phyloP scores from a whole-genome alignment of 2,113 vertebrate species.

The Saimiri boliviensis region DNA sequence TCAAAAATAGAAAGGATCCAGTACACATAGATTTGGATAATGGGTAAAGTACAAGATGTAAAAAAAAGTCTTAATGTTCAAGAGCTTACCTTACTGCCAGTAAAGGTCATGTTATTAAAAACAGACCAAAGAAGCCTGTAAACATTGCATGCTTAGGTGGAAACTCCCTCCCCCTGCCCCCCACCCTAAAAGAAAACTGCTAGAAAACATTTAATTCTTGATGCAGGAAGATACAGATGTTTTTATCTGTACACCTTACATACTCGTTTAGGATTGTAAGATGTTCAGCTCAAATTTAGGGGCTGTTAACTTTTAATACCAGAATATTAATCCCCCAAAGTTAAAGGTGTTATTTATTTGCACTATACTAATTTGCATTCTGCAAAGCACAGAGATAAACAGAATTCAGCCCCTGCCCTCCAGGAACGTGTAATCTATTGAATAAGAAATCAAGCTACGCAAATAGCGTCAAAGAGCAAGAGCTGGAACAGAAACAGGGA shows the following conservation, averaged over 20 bases:
- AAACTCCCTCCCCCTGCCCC: fast-evolving
- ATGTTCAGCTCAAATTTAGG: not conserved
- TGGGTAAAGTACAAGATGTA: not conserved
- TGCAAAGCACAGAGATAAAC: not conserved
- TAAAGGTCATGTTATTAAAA: not conserved
- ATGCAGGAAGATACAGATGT: not conserved
- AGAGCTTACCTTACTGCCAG: not conserved
- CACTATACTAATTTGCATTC: not conserved
- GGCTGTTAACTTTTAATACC: not conserved
- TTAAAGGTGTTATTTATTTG: not conserved
- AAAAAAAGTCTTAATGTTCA: not conserved
- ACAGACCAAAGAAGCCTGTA: not conserved
- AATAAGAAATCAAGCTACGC: not conserved
- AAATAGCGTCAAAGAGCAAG: not conserved
- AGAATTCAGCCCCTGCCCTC: not conserved
- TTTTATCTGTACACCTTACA: not conserved
- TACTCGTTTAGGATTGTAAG: not conserved
- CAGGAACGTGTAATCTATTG: not conserved
- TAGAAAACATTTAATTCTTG: not conserved
- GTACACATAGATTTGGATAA: not conserved
- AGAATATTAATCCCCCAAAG: not conserved
- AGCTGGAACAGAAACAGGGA: not conserved
- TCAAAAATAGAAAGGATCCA: not conserved
- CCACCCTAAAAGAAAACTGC: not conserved
- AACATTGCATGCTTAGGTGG: not conserved